Conservation (phyloP, 2,113 vertebrate species). For the Malurus elegans region DNA sequence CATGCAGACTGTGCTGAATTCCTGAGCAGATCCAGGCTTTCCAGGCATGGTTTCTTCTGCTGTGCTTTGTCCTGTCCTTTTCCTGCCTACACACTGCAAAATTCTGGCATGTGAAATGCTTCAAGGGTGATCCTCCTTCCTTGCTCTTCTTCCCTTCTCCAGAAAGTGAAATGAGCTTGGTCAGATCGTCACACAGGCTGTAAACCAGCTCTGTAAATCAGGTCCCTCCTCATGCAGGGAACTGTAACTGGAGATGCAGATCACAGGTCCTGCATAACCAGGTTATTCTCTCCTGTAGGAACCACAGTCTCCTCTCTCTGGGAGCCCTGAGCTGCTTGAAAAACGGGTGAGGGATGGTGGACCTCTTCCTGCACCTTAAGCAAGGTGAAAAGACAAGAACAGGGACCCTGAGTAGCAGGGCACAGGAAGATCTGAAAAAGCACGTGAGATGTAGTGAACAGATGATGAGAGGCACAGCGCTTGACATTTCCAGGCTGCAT, state of each 20-base stretch:
- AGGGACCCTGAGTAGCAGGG: background rate
- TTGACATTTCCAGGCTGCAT: background rate
- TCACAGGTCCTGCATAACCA: background rate
- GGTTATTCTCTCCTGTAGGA: background rate
- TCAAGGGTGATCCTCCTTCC: accelerated
- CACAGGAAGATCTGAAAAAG: background rate
- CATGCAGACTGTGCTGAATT: background rate
- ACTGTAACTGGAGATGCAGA: background rate
- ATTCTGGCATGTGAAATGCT: accelerated
- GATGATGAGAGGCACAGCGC: background rate
- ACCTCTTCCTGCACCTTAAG: background rate
- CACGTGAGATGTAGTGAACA: background rate
- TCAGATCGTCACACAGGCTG: background rate
- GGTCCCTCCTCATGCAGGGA: background rate
- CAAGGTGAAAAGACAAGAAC: background rate
- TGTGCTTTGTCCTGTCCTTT: background rate
- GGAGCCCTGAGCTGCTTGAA: background rate
- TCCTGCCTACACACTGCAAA: background rate
- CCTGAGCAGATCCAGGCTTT: background rate
- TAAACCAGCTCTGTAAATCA: background rate
- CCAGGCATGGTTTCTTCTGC: background rate
- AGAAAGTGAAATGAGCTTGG: background rate
- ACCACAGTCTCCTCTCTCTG: background rate
- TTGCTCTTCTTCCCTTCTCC: background rate
- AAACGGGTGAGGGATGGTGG: background rate